phyloP scores from a whole-genome alignment of 2,888 invertebrate genomes.

The Pristionchus fissidentatus region DNA sequence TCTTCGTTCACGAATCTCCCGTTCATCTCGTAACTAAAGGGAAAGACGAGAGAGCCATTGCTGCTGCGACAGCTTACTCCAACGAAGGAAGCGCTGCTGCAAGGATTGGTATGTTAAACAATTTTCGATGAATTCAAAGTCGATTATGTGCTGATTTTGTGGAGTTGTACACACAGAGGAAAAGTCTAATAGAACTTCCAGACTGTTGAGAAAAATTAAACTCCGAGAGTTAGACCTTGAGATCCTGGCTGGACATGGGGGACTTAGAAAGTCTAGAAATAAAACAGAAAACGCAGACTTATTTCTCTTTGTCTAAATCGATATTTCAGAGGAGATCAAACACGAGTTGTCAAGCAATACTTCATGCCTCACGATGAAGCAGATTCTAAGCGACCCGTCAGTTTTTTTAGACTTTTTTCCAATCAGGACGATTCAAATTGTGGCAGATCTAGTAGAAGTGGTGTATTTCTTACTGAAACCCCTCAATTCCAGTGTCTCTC shows the following conservation, averaged over 20 bases:
- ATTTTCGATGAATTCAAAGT: background rate
- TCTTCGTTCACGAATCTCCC: slow-evolving; percentile 27
- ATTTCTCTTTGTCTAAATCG: slow-evolving; percentile 49
- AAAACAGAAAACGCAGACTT: slow-evolving; percentile 40
- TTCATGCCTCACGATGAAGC: background rate
- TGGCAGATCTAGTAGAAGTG: background rate
- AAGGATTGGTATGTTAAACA: background rate
- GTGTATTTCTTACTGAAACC: too few relatives aligned
- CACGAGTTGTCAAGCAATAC: background rate
- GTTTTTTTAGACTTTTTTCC: too few relatives aligned
- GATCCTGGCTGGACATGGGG: too few relatives aligned
- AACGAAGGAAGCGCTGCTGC: background rate
- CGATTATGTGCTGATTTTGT: too few relatives aligned
- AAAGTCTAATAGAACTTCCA: too few relatives aligned
- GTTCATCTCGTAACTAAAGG: slow-evolving; percentile 12
- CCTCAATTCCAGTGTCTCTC: slow-evolving; percentile 28
- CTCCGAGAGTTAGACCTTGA: too few relatives aligned
- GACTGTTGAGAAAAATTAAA: too few relatives aligned
- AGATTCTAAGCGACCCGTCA: background rate
- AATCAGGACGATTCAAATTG: too few relatives aligned
- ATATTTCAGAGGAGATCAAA: slow-evolving; percentile 50
- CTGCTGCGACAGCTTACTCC: background rate
- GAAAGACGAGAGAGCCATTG: background rate
- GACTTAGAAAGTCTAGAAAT: too few relatives aligned
- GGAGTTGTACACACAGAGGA: too few relatives aligned